These are phyloP conservation scores for Camponotus vicinus DNA, from an alignment of 1,140 invertebrate genomes.

Conservation along the genomic window DNA sequence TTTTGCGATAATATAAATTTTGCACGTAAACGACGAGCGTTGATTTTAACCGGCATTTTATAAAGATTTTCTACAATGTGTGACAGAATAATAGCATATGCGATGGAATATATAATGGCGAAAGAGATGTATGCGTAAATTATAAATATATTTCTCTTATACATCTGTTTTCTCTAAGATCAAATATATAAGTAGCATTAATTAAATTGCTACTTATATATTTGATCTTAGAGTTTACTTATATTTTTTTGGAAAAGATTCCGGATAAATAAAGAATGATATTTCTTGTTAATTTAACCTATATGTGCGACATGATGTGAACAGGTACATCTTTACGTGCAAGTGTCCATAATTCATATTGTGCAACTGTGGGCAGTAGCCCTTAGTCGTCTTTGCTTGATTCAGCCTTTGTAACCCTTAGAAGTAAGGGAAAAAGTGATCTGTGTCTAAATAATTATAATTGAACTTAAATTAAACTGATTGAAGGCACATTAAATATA, in stretches of 20 bases:
- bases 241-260: neutral
- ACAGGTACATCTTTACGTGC: too few species aligned
- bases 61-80: neutral
- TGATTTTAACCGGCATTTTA: neutral
- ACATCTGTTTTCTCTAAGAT: neutral
- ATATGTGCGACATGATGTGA: too few species aligned
- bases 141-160: neutral
- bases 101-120: neutral
- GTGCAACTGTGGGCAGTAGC: too few species aligned
- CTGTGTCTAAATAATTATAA: too few species aligned
- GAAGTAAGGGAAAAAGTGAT: too few species aligned
- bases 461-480: too few species aligned
- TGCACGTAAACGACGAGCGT: neutral
- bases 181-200: neutral
- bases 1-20: slow-evolving; percentile 12
- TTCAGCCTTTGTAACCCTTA: too few species aligned
- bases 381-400: too few species aligned
- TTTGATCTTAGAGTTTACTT: neutral
- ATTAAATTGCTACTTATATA: neutral
- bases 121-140: neutral
- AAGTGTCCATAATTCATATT: too few species aligned
- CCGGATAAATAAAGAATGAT: neutral
- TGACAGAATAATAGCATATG: neutral
- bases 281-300: neutral
- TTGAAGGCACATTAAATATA: too few species aligned